Evolutionary conservation across 2,888 invertebrate species (phyloP), one percentile per base, ranked within the genome.

Genomic region (Drosophila yooni): DNA sequence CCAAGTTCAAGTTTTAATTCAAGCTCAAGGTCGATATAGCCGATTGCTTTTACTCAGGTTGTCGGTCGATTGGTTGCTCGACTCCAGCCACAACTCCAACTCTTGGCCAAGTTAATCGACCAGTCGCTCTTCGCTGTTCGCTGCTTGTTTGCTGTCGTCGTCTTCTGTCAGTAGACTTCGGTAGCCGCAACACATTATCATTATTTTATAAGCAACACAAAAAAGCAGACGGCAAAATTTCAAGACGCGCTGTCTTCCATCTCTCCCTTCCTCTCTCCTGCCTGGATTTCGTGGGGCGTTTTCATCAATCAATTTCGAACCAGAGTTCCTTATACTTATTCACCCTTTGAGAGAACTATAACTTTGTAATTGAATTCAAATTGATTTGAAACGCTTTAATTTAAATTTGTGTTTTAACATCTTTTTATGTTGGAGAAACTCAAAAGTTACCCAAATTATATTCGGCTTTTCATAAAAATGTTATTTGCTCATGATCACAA

Each of bases 251-350:
- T 36, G n/a, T 3, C 46, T 46, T 25, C 15, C 46, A 7, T 46
- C 54, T 38, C 36, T 43, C n/a, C 29, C 36, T 18, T 15, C 27
- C 36, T 27, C 48, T 36, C 34, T 51, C 50, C 56, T 15, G 34
- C 29, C 46, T 74, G 36, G 18, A 57, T 65, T 73, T 70, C 61
- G 52, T 76, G 78, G 78, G 86, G 86, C 86, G 88, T 89, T 89
- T 89, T 85, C 91, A 88, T 88, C 85, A 88, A 88, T 85, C 86
- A 89, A 84, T 86, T 89, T 76, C 53, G 80, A 74, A 63, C 75
- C 46, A 71, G 64, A 77, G 58, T 76, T 76, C 70, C 70, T 61
- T 67, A 48, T 58, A 61, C 43, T 34, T 43, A 43, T 29, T 25
- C 40, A 61, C 54, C 31, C 54, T n/a, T 13, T 15, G 29, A 33